Evolutionary conservation across 2,113 vertebrate genomes (phyloP).

Genomic region (Seriola quinqueradiata): DNA sequence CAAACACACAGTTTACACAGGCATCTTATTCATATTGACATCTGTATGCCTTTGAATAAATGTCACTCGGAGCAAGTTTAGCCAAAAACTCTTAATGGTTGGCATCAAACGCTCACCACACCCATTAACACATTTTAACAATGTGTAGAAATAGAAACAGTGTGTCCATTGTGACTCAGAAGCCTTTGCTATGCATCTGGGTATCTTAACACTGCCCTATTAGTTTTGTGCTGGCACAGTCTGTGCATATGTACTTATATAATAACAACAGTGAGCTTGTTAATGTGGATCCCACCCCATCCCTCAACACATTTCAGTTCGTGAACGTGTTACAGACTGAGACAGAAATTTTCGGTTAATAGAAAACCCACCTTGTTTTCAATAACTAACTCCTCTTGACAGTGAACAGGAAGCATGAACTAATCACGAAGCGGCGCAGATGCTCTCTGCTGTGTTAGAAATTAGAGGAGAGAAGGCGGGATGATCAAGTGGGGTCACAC

Average conservation of each 20-base stretch:
- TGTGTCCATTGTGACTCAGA: constrained; percentile 75
- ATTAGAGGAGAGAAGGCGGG: constrained; percentile 49
- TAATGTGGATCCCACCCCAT: constrained; percentile 39
- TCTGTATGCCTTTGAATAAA: constrained; percentile 59
- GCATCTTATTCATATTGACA: constrained; percentile 61
- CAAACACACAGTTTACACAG: constrained; percentile 49
- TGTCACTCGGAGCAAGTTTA: constrained; percentile 59
- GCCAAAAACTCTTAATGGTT: constrained; percentile 70
- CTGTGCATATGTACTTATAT: constrained; percentile 47
- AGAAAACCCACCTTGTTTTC: constrained; percentile 31
- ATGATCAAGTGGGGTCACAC: constrained; percentile 76
- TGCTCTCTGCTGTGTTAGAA: constrained; percentile 50
- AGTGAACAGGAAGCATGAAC: constrained; percentile 29
- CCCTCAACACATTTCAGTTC: constrained; percentile 8
- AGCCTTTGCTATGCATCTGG: constrained; percentile 75
- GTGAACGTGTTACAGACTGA: background rate
- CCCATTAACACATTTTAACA: constrained; percentile 78
- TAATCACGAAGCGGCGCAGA: constrained; percentile 70
- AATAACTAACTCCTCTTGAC: constrained; percentile 7
- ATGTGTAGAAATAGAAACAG: constrained; percentile 77
- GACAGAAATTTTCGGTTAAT: constrained; percentile 29
- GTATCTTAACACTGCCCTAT: constrained; percentile 70
- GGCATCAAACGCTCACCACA: constrained; percentile 77
- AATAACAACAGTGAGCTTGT: constrained; percentile 61
- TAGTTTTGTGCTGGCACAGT: constrained; percentile 59